phyloP scores from a whole-genome alignment of 1,140 invertebrate genomes.

The Melipona quadrifasciata region DNA sequence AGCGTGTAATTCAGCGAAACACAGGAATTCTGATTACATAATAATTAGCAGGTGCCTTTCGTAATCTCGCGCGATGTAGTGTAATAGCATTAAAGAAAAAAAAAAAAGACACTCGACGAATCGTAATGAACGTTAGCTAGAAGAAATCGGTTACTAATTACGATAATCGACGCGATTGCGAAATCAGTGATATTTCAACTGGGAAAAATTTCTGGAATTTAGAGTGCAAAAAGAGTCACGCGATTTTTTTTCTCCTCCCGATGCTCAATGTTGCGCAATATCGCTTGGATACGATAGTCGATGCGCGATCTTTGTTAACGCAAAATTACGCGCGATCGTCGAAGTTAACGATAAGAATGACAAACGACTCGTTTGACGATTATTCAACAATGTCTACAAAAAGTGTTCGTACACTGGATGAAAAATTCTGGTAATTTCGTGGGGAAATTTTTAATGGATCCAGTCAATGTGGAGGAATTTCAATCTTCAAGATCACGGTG shows the following conservation, averaged over 20 bases:
- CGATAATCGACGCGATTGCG: slow-evolving; percentile 2
- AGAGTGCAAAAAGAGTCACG: neutral
- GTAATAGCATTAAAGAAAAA: too few species aligned
- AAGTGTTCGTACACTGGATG: too few species aligned
- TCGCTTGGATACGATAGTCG: neutral
- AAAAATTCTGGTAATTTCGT: too few species aligned
- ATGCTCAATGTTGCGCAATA: neutral
- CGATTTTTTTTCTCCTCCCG: neutral
- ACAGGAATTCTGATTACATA: neutral
- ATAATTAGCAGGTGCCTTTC: neutral
- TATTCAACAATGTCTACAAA: neutral
- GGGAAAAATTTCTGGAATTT: neutral
- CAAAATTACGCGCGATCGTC: neutral
- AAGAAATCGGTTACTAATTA: slow-evolving; percentile 3
- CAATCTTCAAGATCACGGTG: too few species aligned
- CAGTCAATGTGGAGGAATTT: too few species aligned
- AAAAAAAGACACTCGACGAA: too few species aligned
- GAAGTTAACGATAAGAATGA: neutral
- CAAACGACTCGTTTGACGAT: neutral
- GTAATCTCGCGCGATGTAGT: neutral
- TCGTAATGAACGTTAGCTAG: neutral
- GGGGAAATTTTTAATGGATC: too few species aligned
- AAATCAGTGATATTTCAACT: neutral
- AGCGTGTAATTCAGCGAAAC: neutral
- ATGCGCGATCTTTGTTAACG: neutral